These are phyloP conservation scores for Cerastoderma edule DNA, from an alignment of 2,888 invertebrate genomes.

Conservation along the genomic window DNA sequence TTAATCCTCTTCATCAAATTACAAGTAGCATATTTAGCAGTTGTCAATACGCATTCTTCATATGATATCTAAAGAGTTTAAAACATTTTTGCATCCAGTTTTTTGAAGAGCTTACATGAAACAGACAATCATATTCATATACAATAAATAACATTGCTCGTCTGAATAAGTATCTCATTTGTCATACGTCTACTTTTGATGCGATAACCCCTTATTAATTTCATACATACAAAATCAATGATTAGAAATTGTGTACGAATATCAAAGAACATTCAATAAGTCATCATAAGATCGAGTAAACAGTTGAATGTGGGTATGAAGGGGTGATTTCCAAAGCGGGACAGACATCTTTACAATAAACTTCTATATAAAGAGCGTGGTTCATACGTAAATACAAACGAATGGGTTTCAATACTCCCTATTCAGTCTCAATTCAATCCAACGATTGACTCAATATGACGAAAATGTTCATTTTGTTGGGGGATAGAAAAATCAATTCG, in stretches of 20 bases:
- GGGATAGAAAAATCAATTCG: constrained; percentile 15
- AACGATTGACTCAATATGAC: not conserved
- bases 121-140: too few relatives aligned
- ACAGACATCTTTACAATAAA: constrained; percentile 6
- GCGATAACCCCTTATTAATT: not conserved
- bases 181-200: not conserved
- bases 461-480: constrained; percentile 8
- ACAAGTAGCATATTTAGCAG: too few relatives aligned
- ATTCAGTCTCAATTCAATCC: constrained; percentile 7
- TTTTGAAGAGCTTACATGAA: too few relatives aligned
- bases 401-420: constrained; percentile 14
- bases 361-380: not conserved
- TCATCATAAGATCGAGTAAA: not conserved
- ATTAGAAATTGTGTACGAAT: too few relatives aligned
- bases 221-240: too few relatives aligned
- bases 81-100: too few relatives aligned
- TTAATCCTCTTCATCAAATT: too few relatives aligned
- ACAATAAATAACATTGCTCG: too few relatives aligned
- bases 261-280: constrained; percentile 2
- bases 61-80: too few relatives aligned
- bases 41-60: too few relatives aligned
- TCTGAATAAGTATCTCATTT: too few relatives aligned
- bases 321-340: not conserved
- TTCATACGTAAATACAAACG: constrained; percentile 14
- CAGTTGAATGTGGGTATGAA: not conserved